Conservation (phyloP, 1,140 invertebrate genomes). For the Heliconius eleuchia region DNA sequence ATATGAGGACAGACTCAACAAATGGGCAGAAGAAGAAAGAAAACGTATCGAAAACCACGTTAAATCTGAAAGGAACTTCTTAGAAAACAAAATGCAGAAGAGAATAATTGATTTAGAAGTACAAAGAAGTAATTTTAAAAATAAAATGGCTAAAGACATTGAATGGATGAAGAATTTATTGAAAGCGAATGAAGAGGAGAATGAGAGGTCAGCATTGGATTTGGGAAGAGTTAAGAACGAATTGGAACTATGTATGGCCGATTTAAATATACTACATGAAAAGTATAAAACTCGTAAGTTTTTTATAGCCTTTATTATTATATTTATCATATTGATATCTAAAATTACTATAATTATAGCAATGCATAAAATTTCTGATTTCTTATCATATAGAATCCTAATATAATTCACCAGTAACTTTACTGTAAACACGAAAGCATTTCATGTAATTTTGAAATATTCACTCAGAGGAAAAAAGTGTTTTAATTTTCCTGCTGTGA, state of each 20-base stretch:
- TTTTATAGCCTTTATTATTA: background rate
- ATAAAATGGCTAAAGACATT: conserved; percentile 38
- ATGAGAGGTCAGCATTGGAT: conserved; percentile 34
- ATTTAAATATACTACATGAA: conserved; percentile 30
- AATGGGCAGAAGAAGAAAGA: conserved; percentile 51
- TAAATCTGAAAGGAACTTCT: conserved; percentile 37
- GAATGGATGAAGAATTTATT: conserved; percentile 45
- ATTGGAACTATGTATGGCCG: conserved; percentile 34
- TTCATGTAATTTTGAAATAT: too few relatives aligned
- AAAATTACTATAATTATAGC: too few relatives aligned
- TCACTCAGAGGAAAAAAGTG: too few relatives aligned
- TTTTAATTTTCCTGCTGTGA: too few relatives aligned
- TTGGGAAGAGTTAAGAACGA: conserved; percentile 33
- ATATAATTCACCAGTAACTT: too few relatives aligned
- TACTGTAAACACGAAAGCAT: too few relatives aligned
- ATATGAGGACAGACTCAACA: conserved; percentile 44
- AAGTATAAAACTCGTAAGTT: background rate
- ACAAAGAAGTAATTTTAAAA: conserved; percentile 44
- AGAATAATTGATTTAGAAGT: conserved; percentile 43
- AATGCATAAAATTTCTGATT: too few relatives aligned
- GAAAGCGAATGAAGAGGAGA: conserved; percentile 36
- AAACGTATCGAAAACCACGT: conserved; percentile 48
- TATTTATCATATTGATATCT: too few relatives aligned
- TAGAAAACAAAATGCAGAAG: conserved; percentile 47
- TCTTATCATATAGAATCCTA: too few relatives aligned